Conservation (phyloP, 2,888 invertebrate genomes). For the Pristionchus maxplancki region DNA sequence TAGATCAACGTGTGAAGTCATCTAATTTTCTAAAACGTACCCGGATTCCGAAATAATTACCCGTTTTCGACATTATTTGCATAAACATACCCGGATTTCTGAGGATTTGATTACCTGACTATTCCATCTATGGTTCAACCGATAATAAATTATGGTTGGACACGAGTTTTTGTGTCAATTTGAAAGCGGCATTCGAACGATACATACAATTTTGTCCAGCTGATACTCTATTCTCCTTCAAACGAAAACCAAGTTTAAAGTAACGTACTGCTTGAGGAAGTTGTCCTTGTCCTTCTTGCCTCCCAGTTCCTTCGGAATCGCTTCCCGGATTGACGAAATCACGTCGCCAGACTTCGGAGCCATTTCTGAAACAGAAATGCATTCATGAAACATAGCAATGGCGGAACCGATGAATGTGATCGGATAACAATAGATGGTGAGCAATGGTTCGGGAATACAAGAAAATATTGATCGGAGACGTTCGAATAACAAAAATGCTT, state of each 20-base stretch:
- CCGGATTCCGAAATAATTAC: too few relatives aligned
- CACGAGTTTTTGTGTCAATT: too few relatives aligned
- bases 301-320: conserved; percentile 24
- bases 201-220: too few relatives aligned
- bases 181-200: too few relatives aligned
- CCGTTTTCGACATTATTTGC: too few relatives aligned
- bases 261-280: neutral
- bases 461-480: neutral
- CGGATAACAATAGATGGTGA: neutral
- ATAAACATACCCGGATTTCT: too few relatives aligned
- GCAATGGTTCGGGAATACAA: neutral
- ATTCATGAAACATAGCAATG: neutral
- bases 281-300: conserved; percentile 44
- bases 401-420: neutral
- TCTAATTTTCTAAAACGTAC: neutral
- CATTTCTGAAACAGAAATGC: neutral
- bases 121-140: too few relatives aligned
- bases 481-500: neutral
- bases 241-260: too few relatives aligned
- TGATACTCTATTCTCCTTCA: too few relatives aligned
- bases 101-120: too few relatives aligned
- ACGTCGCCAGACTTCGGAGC: conserved; percentile 42
- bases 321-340: neutral
- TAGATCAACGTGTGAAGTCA: neutral
- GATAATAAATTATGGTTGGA: too few relatives aligned